Evolutionary conservation across 2,113 vertebrate species (phyloP).

Genomic region (Mesembrinibis cayennensis): DNA sequence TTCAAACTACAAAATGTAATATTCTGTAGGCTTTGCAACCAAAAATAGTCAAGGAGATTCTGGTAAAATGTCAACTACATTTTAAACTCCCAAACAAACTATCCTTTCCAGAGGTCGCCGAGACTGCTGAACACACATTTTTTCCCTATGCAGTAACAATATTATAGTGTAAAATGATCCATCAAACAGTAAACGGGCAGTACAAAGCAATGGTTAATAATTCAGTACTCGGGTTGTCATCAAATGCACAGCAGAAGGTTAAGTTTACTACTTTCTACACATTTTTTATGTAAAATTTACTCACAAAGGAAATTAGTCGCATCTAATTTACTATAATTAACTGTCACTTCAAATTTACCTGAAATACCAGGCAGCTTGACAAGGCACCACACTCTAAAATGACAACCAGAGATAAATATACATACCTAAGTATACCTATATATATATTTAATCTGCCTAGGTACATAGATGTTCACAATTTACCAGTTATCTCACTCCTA

Average conservation of each 20-base stretch:
- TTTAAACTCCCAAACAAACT: constrained; percentile 36
- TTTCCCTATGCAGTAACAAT: constrained; percentile 22
- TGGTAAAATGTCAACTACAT: neutral
- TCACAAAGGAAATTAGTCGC: neutral
- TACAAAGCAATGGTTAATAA: constrained; percentile 69
- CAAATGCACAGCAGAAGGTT: constrained; percentile 17
- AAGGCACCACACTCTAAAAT: neutral
- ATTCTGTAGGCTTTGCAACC: neutral
- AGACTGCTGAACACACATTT: constrained; percentile 24
- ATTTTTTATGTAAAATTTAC: neutral
- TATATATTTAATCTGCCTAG: neutral
- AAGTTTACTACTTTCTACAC: neutral
- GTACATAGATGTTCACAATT: neutral
- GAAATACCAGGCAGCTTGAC: neutral
- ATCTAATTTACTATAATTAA: neutral
- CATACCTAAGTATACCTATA: neutral
- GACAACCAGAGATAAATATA: neutral
- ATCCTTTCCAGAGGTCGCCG: constrained; percentile 44
- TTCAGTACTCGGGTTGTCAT: constrained; percentile 46
- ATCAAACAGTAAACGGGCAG: constrained; percentile 49
- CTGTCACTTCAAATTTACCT: neutral
- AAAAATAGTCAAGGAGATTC: constrained; percentile 1
- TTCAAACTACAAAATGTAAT: neutral
- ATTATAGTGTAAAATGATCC: constrained; percentile 64
- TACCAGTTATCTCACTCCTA: neutral